Base-by-base conservation (phyloP, 1,140 invertebrate genomes). In the Anastrepha ludens region DNA sequence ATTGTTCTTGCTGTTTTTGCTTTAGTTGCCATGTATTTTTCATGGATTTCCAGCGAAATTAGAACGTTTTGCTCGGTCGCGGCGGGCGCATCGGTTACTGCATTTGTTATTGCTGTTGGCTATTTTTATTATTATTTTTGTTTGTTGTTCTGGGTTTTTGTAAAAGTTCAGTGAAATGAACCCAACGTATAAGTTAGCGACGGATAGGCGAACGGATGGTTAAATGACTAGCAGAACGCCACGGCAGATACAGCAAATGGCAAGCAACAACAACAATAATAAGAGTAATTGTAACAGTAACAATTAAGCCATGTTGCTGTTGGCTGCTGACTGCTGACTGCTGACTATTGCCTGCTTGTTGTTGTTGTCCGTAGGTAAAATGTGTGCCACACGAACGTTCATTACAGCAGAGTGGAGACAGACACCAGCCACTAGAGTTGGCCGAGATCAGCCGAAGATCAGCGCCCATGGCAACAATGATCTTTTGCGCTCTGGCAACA, bases 121-220 rank as follows among this genome's bases (percentile, higher is more conserved):
- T 11, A 11, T n/a, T 8, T 20, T 3, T 44, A 41, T 44, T 5
- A 9, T 29, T 65, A 20, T 65, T 29, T 17, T 65, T 65, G 64
- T 65, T 65, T 9, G 64, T 11, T 67, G 7, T 67, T 67, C 39
- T 11, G n/a, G n/a, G 20, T 85, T 85, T 85, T 86, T 86, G 74
- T 81, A 81, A 81, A 81, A 81, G 74, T 81, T 81, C 74, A 81
- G 74, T 55, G 47, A 81, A 81, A 81, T 81, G 74, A 81, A 81
- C 74, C 74, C 74, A 81, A 81, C 70, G 70, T 17, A 44, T 44
- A 58, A 81, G 47, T 55, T 55, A 55, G 58, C 85, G 50, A 86
- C 20, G 85, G 55, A 62, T 60, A 62, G 59, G 29, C 50, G 85
- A 44, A 55, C 39, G 59, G 55, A 50, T 59, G 47, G 47, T 39